Conservation (phyloP, 2,113 vertebrate species). For the Oriolus oriolus region DNA sequence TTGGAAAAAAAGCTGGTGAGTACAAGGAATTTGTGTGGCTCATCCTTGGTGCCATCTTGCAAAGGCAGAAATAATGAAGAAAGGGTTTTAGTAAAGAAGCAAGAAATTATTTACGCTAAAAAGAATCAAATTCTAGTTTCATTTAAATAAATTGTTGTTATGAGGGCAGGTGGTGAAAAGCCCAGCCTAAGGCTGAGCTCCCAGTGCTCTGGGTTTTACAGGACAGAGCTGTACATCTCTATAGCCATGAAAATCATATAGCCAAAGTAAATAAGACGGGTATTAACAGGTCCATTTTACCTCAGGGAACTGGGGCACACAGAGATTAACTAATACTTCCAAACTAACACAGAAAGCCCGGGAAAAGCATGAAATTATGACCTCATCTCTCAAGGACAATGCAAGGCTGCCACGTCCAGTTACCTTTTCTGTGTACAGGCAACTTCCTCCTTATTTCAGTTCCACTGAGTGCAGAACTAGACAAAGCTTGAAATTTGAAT, state of each 20-base stretch:
- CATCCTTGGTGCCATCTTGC: background rate
- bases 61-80: background rate
- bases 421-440: background rate
- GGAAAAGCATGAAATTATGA: background rate
- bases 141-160: background rate
- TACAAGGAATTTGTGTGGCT: background rate
- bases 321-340: background rate
- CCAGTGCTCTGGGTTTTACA: background rate
- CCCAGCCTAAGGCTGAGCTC: background rate
- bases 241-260: background rate
- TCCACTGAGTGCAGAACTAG: background rate
- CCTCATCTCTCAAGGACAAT: background rate
- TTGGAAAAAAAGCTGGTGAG: background rate
- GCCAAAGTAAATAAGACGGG: background rate
- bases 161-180: background rate
- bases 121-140: background rate
- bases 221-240: background rate
- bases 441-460: background rate
- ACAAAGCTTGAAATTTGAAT: background rate
- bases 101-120: background rate
- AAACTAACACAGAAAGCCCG: background rate
- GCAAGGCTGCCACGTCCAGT: rapidly evolving
- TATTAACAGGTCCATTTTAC: background rate
- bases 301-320: background rate
- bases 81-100: background rate